Conservation (phyloP, 2,797 vertebrate species). For the Hemibagrus guttatus region DNA sequence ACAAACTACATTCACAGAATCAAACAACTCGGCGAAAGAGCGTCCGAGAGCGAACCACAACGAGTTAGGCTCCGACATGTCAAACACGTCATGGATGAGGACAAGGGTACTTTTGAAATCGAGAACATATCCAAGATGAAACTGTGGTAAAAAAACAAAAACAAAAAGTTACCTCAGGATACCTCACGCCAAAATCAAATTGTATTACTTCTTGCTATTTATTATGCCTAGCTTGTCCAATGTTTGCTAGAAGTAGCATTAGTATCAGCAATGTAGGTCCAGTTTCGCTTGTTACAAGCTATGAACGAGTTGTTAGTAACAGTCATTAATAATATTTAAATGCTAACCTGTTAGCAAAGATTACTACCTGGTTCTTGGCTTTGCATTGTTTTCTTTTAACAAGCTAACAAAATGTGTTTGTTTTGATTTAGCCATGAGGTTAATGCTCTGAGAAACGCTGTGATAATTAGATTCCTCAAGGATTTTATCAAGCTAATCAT, state of each 20-base stretch:
- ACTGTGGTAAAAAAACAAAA: background rate
- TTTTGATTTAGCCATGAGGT: background rate
- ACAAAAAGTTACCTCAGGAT: background rate
- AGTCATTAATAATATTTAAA: background rate
- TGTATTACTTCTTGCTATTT: background rate
- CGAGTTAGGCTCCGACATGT: background rate
- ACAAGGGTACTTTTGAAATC: background rate
- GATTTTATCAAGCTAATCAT: background rate
- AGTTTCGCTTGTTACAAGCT: background rate
- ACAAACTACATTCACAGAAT: background rate
- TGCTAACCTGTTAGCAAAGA: background rate
- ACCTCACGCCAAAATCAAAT: background rate
- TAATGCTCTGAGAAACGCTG: background rate
- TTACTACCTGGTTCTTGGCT: background rate
- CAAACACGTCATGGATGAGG: background rate
- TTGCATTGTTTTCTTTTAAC: background rate
- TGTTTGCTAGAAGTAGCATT: background rate
- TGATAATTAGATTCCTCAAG: background rate
- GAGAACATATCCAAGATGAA: background rate
- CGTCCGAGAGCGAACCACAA: background rate
- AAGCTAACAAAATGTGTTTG: background rate
- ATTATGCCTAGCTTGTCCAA: background rate
- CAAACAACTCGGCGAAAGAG: background rate
- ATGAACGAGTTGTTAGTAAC: background rate
- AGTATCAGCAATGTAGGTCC: background rate